These are phyloP conservation scores for Eleginops maclovinus DNA, from an alignment of 2,113 vertebrate genomes.

Conservation along the genomic window DNA sequence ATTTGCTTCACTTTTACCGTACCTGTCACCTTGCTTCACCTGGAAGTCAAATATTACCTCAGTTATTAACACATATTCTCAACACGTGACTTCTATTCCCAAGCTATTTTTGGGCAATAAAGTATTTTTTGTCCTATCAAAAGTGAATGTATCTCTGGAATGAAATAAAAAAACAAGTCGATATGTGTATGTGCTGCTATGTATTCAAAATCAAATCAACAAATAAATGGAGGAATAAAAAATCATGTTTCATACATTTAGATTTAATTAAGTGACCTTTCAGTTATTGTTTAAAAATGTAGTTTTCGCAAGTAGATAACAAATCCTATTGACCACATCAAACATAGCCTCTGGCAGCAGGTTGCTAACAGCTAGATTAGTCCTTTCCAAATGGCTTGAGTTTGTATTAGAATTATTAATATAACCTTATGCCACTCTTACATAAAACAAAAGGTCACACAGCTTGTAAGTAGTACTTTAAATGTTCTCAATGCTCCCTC, in stretches of 20 bases:
- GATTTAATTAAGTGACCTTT: background rate
- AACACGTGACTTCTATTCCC: background rate
- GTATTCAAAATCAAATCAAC: background rate
- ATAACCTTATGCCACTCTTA: background rate
- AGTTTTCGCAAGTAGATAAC: background rate
- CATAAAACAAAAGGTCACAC: constrained; percentile 20
- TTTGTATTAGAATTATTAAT: background rate
- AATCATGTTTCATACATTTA: background rate
- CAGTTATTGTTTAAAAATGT: background rate
- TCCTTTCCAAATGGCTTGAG: background rate
- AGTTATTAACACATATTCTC: background rate
- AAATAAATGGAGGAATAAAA: background rate
- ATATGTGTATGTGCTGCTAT: background rate
- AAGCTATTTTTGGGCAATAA: background rate
- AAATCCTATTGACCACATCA: background rate
- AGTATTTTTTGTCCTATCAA: background rate
- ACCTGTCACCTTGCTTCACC: constrained; percentile 3
- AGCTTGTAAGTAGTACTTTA: constrained; percentile 5
- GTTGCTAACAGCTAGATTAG: background rate
- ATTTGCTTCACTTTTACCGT: constrained; percentile 7
- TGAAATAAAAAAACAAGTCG: background rate
- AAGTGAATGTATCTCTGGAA: too few species aligned
- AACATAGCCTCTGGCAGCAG: background rate
- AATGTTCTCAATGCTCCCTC: background rate
- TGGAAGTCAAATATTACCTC: background rate